Evolutionary conservation across 1,140 invertebrate genomes (phyloP), one percentile per base, ranked within the genome.

Genomic region (Paralvinella palmiformis): DNA sequence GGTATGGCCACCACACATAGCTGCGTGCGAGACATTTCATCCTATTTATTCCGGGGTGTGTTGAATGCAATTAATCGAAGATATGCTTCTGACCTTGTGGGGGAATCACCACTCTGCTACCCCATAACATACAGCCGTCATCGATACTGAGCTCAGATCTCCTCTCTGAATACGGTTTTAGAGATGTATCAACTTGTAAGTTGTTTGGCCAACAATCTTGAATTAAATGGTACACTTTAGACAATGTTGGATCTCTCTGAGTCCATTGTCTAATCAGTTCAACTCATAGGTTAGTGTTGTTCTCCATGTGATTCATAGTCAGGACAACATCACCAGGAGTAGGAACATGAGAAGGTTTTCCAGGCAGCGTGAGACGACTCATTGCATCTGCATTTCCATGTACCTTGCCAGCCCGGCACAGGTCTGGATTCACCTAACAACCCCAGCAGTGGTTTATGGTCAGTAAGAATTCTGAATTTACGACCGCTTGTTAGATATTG

Each of bases 401-500:
- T 78, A 72, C 15, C 73, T 71, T 15, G 70, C 61, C 48, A 74
- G 65, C 3, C 50, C 10, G 78, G 69, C 15, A 76, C 67, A 7
- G 22, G 58, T 53, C 59, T 68, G 3, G 64, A 2, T 10, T 71
- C 66, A 6, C 68, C 37, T 17, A 77, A 71, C 10, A 77, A 69
- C 24, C 36, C 64, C 35, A 73, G n/a, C 24, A 79, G 61, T 1
- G 78, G 75, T 60, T 78, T 69, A 35, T 79, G 72, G 64, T 79
- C 77, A 1, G 72, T 78, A 7, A 65, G 20, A 10, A 77, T 50
- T 10, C 56, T 68, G 31, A 74, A 64, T 13, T 64, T 32, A 20
- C 67, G 71, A 48, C 77, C 83, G 71, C 70, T 80, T n/a, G n/a
- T n/a, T 3, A 84, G 53, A 67, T 81, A 85, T 35, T 82, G 68